Conservation (phyloP, 1,140 invertebrate genomes). For the Periplaneta americana region DNA sequence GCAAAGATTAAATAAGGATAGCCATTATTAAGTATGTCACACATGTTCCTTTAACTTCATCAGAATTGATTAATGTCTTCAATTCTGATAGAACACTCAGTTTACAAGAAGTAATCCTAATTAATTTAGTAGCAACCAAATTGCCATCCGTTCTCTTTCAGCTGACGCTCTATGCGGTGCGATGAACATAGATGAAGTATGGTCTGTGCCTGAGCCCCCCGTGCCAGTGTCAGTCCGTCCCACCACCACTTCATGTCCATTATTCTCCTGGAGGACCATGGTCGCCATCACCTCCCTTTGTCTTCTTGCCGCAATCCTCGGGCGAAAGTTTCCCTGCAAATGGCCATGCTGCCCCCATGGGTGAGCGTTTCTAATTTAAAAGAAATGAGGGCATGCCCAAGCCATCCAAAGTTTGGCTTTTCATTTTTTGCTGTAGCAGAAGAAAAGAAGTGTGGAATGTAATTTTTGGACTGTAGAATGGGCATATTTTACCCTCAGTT, state of each 20-base stretch:
- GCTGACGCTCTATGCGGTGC: neutral
- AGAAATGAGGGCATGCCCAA: too few species aligned
- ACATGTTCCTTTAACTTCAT: too few species aligned
- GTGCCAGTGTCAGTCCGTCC: neutral
- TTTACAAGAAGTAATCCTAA: too few species aligned
- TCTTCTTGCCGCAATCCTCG: neutral
- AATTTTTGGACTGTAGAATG: too few species aligned
- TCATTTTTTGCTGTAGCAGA: neutral
- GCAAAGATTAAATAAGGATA: too few species aligned
- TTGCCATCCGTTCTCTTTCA: neutral
- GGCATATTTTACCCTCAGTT: neutral
- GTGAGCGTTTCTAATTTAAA: too few species aligned
- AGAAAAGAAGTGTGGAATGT: neutral
- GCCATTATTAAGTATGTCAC: too few species aligned
- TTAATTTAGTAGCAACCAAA: neutral
- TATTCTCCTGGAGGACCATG: neutral
- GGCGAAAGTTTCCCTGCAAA: neutral
- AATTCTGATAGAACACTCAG: neutral
- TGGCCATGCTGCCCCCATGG: neutral
- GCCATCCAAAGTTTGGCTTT: neutral
- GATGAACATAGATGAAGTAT: too few species aligned
- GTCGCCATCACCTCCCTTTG: neutral
- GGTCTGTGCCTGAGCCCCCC: neutral
- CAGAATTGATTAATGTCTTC: too few species aligned
- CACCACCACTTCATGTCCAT: neutral